Conservation (phyloP, 2,888 invertebrate species). For the Apamea sordens region DNA sequence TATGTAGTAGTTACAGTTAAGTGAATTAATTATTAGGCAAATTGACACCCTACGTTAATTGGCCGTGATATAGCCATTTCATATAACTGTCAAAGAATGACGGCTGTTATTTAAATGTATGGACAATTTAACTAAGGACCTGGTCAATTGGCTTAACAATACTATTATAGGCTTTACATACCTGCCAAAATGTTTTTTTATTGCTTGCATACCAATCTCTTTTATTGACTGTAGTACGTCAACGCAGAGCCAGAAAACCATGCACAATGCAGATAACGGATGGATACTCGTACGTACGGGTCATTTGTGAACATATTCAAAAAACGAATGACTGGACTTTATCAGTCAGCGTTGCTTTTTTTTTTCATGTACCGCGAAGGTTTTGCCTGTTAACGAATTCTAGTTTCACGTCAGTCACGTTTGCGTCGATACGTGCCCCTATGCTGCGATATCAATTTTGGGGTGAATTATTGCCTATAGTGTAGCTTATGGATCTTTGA, state of each 20-base stretch:
- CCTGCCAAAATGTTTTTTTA: not conserved
- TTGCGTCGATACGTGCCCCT: constrained; percentile 45
- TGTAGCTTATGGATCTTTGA: not conserved
- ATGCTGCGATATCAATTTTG: constrained; percentile 35
- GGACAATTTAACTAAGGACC: not conserved
- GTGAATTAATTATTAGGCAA: not conserved
- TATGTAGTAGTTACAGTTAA: not conserved
- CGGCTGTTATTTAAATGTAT: not conserved
- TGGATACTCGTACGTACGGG: constrained; percentile 42
- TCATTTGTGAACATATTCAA: constrained; percentile 64
- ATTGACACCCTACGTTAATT: not conserved
- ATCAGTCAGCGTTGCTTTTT: constrained; percentile 49
- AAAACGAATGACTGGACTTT: constrained; percentile 64
- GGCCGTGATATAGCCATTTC: not conserved
- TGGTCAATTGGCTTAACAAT: not conserved
- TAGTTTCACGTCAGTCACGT: constrained; percentile 53
- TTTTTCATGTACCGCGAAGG: constrained; percentile 26
- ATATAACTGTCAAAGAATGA: not conserved
- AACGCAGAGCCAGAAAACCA: constrained; percentile 24
- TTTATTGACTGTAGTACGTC: constrained; percentile 26
- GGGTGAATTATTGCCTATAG: constrained; percentile 14
- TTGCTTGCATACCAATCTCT: constrained; percentile 6
- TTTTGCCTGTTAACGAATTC: constrained; percentile 46
- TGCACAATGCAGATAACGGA: constrained; percentile 24
- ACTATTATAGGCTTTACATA: not conserved